phyloP scores from a whole-genome alignment of 2,888 invertebrate genomes.

The Coelopa pilipes region DNA sequence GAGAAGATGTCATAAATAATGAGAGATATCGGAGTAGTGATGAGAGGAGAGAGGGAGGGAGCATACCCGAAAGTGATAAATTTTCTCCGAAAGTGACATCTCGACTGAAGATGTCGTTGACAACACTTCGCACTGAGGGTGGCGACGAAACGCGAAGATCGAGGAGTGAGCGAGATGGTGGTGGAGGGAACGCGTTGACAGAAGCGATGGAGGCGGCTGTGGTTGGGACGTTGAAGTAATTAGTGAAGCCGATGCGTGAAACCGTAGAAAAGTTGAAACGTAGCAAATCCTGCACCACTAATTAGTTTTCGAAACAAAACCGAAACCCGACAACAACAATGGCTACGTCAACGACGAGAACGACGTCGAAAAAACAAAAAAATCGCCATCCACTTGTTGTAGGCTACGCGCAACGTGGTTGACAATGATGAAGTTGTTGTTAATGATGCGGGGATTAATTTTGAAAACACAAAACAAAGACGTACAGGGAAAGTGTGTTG shows the following conservation, averaged over 20 bases:
- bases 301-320: slow-evolving; percentile 17
- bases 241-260: not conserved
- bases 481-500: slow-evolving; percentile 4
- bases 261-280: slow-evolving; percentile 24
- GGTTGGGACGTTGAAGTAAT: slow-evolving; percentile 7
- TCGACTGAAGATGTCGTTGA: not conserved
- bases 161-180: not conserved
- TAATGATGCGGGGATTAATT: slow-evolving; percentile 46
- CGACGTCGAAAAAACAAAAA: too few relatives aligned
- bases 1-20: slow-evolving; percentile 44
- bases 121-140: not conserved
- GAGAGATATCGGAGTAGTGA: slow-evolving; percentile 40
- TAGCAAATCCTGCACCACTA: slow-evolving; percentile 23
- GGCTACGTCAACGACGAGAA: too few relatives aligned
- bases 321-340: too few relatives aligned
- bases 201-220: too few relatives aligned
- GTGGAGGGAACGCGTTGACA: not conserved
- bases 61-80: not conserved
- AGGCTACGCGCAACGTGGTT: not conserved
- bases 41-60: not conserved
- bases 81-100: not conserved
- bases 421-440: slow-evolving; percentile 35
- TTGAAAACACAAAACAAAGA: slow-evolving; percentile 42
- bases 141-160: not conserved
- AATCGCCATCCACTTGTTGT: not conserved